phyloP scores from a whole-genome alignment of 2,113 vertebrate genomes.

The Clarias gariepinus region DNA sequence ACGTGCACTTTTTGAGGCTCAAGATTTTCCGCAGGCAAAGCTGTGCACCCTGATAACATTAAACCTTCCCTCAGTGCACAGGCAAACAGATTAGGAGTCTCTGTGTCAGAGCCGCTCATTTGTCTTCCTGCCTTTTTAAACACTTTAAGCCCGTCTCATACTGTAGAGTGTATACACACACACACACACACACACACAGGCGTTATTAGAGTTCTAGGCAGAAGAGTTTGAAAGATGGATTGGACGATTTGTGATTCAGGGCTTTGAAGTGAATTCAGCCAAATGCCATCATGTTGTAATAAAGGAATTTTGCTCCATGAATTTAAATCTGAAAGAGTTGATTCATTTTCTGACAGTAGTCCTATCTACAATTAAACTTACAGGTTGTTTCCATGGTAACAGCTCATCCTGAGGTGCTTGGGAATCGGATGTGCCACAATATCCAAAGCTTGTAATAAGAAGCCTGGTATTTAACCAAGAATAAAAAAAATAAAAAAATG shows the following conservation, averaged over 20 bases:
- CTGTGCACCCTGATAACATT: conserved; percentile 13
- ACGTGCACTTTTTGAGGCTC: background rate
- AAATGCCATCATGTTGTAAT: background rate
- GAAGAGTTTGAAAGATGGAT: background rate
- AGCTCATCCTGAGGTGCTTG: background rate
- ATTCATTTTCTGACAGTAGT: background rate
- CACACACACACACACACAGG: no score
- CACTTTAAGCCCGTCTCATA: background rate
- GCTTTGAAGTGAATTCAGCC: background rate
- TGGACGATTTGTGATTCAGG: background rate
- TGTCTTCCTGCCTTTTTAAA: conserved; percentile 10
- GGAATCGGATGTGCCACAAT: no score
- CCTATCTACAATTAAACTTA: background rate
- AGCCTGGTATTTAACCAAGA: background rate
- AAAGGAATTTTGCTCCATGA: background rate
- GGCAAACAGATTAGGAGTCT: conserved; percentile 6
- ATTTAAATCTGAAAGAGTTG: background rate
- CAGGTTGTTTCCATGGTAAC: background rate
- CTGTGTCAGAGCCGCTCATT: background rate
- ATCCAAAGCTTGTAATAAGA: background rate
- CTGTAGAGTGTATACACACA: no score
- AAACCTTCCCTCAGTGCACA: conserved; percentile 1
- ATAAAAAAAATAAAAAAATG: background rate
- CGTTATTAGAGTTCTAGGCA: no score
- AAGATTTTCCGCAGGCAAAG: background rate